These are phyloP conservation scores for Leptinotarsa undecemlineata DNA, from an alignment of 1,140 invertebrate species.

Conservation along the genomic window DNA sequence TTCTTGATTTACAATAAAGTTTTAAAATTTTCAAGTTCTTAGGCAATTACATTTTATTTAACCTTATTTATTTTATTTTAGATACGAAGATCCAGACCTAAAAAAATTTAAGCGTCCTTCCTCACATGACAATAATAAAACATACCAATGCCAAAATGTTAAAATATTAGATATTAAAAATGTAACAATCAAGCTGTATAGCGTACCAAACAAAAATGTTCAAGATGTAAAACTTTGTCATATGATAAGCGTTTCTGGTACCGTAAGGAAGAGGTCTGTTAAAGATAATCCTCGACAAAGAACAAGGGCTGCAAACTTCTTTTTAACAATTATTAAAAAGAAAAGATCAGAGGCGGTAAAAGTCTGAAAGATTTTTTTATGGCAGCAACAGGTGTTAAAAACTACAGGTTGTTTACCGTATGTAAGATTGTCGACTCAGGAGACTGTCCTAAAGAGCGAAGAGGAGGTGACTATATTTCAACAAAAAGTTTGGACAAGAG, in stretches of 20 bases:
- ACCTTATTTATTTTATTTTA: not conserved
- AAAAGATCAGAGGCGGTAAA: not conserved
- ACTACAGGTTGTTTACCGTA: conserved; percentile 31
- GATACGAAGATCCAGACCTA: not conserved
- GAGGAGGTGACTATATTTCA: too few species aligned
- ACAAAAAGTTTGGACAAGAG: too few species aligned
- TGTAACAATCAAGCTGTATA: not conserved
- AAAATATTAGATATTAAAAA: not conserved
- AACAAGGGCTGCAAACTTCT: not conserved
- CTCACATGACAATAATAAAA: not conserved
- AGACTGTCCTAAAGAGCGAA: conserved; percentile 16
- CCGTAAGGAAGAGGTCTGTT: not conserved
- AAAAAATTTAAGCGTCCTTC: not conserved
- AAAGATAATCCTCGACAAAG: not conserved
- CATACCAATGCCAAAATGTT: not conserved
- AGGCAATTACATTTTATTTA: too few species aligned
- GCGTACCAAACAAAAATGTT: not conserved
- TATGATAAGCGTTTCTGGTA: not conserved
- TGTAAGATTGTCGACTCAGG: conserved; percentile 20
- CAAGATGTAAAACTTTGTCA: conserved; percentile 4
- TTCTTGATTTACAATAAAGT: too few species aligned
- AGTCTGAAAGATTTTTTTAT: conserved; percentile 23
- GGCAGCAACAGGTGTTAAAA: conserved; percentile 22
- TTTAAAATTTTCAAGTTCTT: too few species aligned
- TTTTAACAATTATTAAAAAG: too few species aligned